These are phyloP conservation scores for Iphiclides podalirius DNA, from an alignment of 2,888 invertebrate species.

Conservation along the genomic window DNA sequence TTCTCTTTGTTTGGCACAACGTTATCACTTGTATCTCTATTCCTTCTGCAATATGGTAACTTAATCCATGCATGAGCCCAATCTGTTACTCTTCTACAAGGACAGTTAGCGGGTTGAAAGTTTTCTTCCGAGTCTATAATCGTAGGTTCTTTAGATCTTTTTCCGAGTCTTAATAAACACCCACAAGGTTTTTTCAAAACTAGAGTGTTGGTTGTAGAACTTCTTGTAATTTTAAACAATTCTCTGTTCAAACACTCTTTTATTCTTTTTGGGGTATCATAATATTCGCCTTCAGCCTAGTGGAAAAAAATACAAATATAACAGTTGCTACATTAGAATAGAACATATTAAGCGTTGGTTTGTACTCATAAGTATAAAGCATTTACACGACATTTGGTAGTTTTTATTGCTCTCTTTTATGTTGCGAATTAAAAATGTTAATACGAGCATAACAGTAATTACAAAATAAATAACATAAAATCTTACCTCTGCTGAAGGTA, in stretches of 20 bases:
- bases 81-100: conserved; percentile 82
- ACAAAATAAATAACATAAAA: too few species aligned
- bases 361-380: too few species aligned
- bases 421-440: too few species aligned
- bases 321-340: too few species aligned
- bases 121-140: conserved; percentile 60
- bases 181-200: conserved; percentile 85
- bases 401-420: too few species aligned
- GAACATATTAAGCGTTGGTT: too few species aligned
- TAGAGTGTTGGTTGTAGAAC: conserved; percentile 76
- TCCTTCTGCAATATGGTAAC: conserved; percentile 79
- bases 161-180: conserved; percentile 80
- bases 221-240: conserved; percentile 66
- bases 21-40: conserved; percentile 42
- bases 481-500: conserved; percentile 75
- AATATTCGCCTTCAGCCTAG: conserved; percentile 79
- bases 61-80: conserved; percentile 84
- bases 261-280: conserved; percentile 86
- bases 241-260: conserved; percentile 83
- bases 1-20: conserved; percentile 77
- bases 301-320: conserved; percentile 9
- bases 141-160: conserved; percentile 51
- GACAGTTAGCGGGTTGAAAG: conserved; percentile 64
- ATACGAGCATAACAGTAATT: too few species aligned
- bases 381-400: too few species aligned